Base-by-base conservation (phyloP, 2,888 invertebrate genomes). In the Drosophila tanythrix region DNA sequence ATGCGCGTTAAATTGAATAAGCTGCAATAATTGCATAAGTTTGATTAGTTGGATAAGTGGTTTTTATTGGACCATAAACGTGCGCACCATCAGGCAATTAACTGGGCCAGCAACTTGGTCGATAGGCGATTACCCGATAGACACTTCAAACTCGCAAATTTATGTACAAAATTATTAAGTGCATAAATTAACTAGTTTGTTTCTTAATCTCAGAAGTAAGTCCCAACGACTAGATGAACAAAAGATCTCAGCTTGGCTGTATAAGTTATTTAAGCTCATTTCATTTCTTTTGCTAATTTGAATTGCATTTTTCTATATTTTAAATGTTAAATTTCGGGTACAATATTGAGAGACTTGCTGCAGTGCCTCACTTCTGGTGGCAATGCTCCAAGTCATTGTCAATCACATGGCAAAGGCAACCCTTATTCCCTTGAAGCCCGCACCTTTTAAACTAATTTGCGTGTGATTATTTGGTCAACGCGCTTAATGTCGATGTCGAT, bases 21-120 rank as follows among this genome's bases (percentile, higher is more conserved):
- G 68, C 83, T 62, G 76, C 85, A 79, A 82, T 84, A 87, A 84
- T 88, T 84, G 88, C 84, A 84, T 74, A 87, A 84, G 79, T 87
- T 84, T 85, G 76, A 87, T 87, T 84, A 87, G 84, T 84, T 84
- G 66, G 56, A 55, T 74, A 76, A 82, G 79, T 67, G 68, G 55
- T 15, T 59, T 73, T 79, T 55, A 83, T 81, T 81, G 81, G 70
- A 60, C 56, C 56, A 59, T 62, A 46, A 31, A 65, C 55, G 10
- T 7, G 10, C 51, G 46, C 43, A 53, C 15, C 48, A 35, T 52
- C 11, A 11, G 25, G 13, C 40, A 60, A 58, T 58, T 67, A 63
- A 63, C 46, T 10, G 33, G 13, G 21, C 29, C 29, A 36, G 2
- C 21, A 43, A 13, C 43, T 13, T 21, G 13, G 21, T 21, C n/a